These are phyloP conservation scores for Callorhinus ursinus DNA, from an alignment of 2,113 vertebrate genomes.

Conservation along the genomic window DNA sequence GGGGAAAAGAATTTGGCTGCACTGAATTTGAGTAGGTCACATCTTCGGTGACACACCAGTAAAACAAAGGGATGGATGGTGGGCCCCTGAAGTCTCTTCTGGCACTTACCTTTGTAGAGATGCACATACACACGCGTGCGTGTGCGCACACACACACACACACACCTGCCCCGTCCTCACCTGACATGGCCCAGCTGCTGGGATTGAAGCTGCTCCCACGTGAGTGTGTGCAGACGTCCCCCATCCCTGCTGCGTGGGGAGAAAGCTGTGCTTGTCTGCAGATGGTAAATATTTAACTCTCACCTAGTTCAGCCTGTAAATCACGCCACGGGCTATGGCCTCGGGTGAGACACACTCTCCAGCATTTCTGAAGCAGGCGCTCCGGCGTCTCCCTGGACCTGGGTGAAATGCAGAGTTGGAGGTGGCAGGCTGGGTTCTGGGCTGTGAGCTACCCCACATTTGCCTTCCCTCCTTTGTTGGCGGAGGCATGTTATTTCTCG, in stretches of 20 bases:
- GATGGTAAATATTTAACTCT: slow-evolving; percentile 69
- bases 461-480: neutral
- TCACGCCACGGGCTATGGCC: fast-evolving
- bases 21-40: neutral
- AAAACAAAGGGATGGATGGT: neutral
- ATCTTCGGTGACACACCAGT: neutral
- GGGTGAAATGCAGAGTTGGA: neutral
- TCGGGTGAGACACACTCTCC: neutral
- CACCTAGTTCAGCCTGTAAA: neutral
- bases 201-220: fast-evolving
- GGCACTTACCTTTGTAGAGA: neutral
- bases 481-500: neutral
- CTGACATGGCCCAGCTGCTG: neutral
- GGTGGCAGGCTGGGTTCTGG: neutral
- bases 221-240: fast-evolving
- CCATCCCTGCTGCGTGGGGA: fast-evolving
- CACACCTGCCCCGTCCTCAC: neutral
- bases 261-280: neutral
- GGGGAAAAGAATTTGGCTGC: neutral
- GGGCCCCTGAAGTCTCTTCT: neutral
- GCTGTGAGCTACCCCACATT: fast-evolving
- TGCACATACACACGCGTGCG: too few relatives aligned
- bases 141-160: neutral
- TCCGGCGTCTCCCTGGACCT: fast-evolving
- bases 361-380: neutral